These are phyloP conservation scores for Cossypha niveicapilla DNA, from an alignment of 2,797 vertebrate species.

Conservation along the genomic window DNA sequence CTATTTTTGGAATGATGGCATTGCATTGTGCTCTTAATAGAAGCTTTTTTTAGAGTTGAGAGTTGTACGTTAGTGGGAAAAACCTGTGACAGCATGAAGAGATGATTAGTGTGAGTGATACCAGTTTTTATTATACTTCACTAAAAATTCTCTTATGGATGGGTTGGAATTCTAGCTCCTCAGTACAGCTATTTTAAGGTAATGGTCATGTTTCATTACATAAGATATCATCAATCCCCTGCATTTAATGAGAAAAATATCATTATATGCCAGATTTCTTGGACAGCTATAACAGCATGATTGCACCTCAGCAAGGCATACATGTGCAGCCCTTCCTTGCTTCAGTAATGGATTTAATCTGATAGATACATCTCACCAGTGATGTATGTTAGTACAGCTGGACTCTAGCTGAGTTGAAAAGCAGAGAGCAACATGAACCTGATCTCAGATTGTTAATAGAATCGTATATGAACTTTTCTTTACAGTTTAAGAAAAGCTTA, in stretches of 20 bases:
- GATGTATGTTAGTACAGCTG: not conserved
- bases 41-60: not conserved
- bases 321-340: not conserved
- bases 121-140: not conserved
- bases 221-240: not conserved
- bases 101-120: not conserved
- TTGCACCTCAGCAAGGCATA: not conserved
- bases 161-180: not conserved
- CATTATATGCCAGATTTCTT: not conserved
- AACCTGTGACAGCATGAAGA: not conserved
- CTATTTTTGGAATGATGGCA: not conserved
- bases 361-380: not conserved
- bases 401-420: not conserved
- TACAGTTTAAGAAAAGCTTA: not conserved
- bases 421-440: not conserved
- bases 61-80: not conserved
- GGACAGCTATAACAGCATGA: not conserved
- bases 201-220: not conserved
- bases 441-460: not conserved
- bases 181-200: not conserved
- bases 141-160: not conserved
- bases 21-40: not conserved
- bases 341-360: not conserved
- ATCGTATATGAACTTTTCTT: not conserved
- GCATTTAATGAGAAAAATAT: not conserved